These are phyloP conservation scores for Gallinago media DNA, from an alignment of 2,113 vertebrate species.

Conservation along the genomic window DNA sequence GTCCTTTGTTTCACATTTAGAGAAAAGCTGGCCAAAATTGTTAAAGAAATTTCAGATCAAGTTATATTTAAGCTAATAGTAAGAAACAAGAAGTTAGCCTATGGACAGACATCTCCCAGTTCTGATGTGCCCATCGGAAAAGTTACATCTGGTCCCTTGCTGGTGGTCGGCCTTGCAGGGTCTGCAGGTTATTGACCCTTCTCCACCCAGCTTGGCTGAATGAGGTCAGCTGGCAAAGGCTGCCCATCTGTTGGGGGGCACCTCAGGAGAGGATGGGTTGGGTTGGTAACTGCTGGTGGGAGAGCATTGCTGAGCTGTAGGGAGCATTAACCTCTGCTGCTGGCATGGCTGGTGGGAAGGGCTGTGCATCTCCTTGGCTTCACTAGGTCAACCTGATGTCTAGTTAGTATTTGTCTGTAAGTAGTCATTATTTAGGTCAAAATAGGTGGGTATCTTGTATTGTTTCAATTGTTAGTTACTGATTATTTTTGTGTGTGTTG, in stretches of 20 bases:
- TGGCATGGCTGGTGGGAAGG: neutral
- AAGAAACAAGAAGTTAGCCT: neutral
- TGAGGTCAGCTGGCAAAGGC: neutral
- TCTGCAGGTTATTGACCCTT: neutral
- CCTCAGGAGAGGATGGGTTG: fast-evolving
- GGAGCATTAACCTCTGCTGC: neutral
- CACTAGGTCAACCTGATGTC: neutral
- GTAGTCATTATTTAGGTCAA: neutral
- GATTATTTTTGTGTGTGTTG: neutral
- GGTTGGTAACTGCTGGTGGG: neutral
- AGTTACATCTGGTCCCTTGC: neutral
- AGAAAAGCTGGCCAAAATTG: neutral
- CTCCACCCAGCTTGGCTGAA: neutral
- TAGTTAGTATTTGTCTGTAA: neutral
- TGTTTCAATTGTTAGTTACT: neutral
- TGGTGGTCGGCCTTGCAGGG: neutral
- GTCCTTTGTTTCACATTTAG: neutral
- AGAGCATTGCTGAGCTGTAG: neutral
- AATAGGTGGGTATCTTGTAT: neutral
- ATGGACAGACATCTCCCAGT: neutral
- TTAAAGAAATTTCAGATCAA: neutral
- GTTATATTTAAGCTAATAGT: neutral
- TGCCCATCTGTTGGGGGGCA: neutral
- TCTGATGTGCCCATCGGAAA: neutral
- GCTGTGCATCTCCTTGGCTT: neutral